A percentile compares a stretch with the other conserved stretches of the same genome.
Conservation (phyloP, 1,140 invertebrate genomes). For the Drosophila ironensis region DNA sequence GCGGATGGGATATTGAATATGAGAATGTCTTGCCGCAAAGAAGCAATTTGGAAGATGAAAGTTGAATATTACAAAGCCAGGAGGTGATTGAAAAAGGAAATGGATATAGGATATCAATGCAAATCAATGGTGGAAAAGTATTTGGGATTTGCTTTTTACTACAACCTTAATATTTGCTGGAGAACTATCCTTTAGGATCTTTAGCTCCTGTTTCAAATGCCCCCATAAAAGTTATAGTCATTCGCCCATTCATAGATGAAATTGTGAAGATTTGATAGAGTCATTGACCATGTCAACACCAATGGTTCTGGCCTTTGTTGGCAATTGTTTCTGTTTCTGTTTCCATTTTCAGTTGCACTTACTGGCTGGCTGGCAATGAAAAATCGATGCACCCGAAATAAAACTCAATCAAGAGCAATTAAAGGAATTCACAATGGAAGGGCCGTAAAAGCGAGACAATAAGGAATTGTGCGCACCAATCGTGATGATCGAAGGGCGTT, state of each 20-base stretch:
- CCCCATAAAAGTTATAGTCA: neutral
- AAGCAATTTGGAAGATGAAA: constrained; percentile 11
- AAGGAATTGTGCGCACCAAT: constrained; percentile 40
- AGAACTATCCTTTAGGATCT: neutral
- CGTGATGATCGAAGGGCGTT: constrained; percentile 34
- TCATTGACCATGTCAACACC: constrained; percentile 25
- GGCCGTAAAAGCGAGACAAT: constrained; percentile 54
- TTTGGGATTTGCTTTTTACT: neutral
- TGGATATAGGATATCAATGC: neutral
- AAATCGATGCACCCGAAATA: constrained; percentile 31
- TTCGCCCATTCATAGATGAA: neutral
- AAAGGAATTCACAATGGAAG: constrained; percentile 54
- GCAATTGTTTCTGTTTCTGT: constrained; percentile 5
- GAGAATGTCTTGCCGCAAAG: neutral
- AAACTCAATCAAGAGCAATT: constrained; percentile 70
- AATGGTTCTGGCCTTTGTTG: constrained; percentile 17
- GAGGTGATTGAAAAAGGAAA: neutral
- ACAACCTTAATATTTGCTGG: neutral
- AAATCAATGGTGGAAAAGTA: neutral
- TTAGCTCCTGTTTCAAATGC: neutral
- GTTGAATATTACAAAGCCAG: neutral
- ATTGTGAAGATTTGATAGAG: constrained; percentile 16
- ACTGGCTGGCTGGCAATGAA: constrained; percentile 38
- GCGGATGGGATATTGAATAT: constrained; percentile 1
- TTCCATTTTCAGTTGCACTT: constrained; percentile 24